A percentile compares a stretch with the other conserved stretches of the same genome.
phyloP scores from a whole-genome alignment of 2,113 vertebrate species.

The Oophaga pumilio region DNA sequence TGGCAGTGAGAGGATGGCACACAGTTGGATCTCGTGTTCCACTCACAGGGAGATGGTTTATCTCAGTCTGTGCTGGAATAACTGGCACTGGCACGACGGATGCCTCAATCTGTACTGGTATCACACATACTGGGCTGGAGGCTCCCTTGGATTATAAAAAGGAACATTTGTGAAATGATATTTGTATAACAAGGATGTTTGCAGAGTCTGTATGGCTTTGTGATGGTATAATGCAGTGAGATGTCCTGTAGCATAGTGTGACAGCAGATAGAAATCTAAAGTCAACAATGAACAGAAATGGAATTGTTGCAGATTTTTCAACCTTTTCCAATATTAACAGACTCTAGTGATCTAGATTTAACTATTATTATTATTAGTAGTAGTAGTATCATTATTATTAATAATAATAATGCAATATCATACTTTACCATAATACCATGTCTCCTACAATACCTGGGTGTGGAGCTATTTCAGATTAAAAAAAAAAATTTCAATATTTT shows the following conservation, averaged over 20 bases:
- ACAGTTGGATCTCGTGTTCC: slow-evolving; percentile 48
- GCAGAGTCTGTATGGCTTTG: background rate
- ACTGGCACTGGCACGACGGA: slow-evolving; percentile 18
- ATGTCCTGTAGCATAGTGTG: background rate
- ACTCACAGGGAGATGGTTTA: slow-evolving; percentile 11
- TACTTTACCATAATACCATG: too few species aligned
- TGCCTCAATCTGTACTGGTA: slow-evolving; percentile 28
- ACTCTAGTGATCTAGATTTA: background rate
- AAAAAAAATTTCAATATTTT: too few species aligned
- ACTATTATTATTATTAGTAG: background rate
- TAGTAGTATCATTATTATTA: background rate
- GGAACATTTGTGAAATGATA: slow-evolving; percentile 6
- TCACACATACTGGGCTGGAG: slow-evolving; percentile 9
- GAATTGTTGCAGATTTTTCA: background rate
- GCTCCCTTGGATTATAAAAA: background rate
- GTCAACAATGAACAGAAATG: background rate
- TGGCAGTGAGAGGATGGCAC: slow-evolving; percentile 40
- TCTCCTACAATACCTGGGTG: background rate
- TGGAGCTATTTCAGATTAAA: too few species aligned
- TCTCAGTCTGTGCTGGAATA: slow-evolving; percentile 16
- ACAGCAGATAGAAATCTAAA: background rate
- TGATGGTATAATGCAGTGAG: background rate
- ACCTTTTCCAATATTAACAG: background rate
- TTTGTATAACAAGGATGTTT: background rate
- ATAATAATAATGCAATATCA: too few species aligned